Base-by-base conservation (phyloP, 2,113 vertebrate genomes). In the Oenanthe melanoleuca region DNA sequence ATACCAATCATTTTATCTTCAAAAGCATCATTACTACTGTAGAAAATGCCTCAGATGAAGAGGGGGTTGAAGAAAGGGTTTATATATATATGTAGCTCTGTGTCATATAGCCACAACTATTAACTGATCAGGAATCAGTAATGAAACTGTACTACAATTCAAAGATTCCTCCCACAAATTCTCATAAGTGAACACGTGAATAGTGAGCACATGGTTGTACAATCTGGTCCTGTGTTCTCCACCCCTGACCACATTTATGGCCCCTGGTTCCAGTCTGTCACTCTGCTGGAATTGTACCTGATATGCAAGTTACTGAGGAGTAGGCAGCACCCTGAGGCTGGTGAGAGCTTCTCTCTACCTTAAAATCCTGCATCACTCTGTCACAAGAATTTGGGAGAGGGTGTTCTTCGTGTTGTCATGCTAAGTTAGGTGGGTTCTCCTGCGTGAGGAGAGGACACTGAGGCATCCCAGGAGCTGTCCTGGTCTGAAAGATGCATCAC, bases 271-370 rank as follows among this genome's bases (percentile, higher is more conserved):
- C 38, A 61, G 24, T 63, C 33, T 53, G 16, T 24, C 80, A 18
- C 45, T 34, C 38, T 38, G 19, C 14, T n/a, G 61, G 64, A 61
- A 61, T 4, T 49, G 14, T 4, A 24, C 8, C 7, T n/a, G 19
- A 1, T 9, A 16, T 3, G 3, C 0, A 11, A n/a, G 5, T 44
- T 44, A 40, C 6, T 14, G 5, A 33, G 49, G 8, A 10, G 4
- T 11, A 16, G 4, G 42, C 37, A 74, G 40, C 3, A 2, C 45
- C 19, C 21, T 4, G 34, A 7, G 50, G 34, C 22, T 40, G 34
- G 11, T 24, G 20, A 45, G 25, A 44, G 7, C 29, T 28, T 47
- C 7, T 34, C 6, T 55, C 16, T 47, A 38, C 15, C 12, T 57
- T 75, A 44, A 66, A 92, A 49, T 34, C 31, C 21, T 57, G 33